Evolutionary conservation across 2,888 invertebrate species (phyloP).

Genomic region (Athalia circularis): DNA sequence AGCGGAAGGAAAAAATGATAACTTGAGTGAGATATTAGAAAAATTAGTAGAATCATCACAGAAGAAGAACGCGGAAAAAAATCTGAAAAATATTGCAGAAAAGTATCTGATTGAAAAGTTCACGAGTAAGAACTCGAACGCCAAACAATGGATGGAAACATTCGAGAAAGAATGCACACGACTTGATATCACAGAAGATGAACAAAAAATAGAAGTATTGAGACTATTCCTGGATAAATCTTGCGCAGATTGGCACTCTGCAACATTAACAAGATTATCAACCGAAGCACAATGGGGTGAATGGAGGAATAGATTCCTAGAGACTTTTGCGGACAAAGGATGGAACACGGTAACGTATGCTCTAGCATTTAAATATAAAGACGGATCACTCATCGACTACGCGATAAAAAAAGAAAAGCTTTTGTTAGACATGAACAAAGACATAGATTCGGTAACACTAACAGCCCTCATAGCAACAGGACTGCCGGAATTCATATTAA

Average conservation of each 20-base stretch:
- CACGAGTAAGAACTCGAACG: slow-evolving; percentile 36
- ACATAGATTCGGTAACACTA: slow-evolving; percentile 17
- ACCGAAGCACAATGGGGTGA: slow-evolving; percentile 44
- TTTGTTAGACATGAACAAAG: slow-evolving; percentile 31
- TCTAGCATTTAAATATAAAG: slow-evolving; percentile 48
- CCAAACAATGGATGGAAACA: slow-evolving; percentile 44
- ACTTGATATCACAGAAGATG: slow-evolving; percentile 13
- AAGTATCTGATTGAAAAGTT: slow-evolving; percentile 46
- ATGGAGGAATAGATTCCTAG: slow-evolving; percentile 50
- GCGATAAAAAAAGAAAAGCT: slow-evolving; percentile 52
- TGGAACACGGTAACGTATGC: slow-evolving; percentile 50
- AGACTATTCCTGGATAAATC: slow-evolving; percentile 37
- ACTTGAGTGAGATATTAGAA: background rate
- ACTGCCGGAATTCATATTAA: slow-evolving; percentile 49
- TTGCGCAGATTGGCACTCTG: slow-evolving; percentile 47
- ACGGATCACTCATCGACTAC: slow-evolving; percentile 51
- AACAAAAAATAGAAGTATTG: background rate
- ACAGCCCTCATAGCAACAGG: slow-evolving; percentile 36
- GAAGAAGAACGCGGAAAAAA: slow-evolving; percentile 2
- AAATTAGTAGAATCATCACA: background rate
- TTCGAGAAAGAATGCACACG: slow-evolving; percentile 49
- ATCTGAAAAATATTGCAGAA: slow-evolving; percentile 41
- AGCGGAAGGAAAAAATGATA: background rate
- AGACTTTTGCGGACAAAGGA: slow-evolving; percentile 49
- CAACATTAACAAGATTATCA: slow-evolving; percentile 45